Conservation (phyloP, 2,888 invertebrate genomes). For the Anthoptus insignis region DNA sequence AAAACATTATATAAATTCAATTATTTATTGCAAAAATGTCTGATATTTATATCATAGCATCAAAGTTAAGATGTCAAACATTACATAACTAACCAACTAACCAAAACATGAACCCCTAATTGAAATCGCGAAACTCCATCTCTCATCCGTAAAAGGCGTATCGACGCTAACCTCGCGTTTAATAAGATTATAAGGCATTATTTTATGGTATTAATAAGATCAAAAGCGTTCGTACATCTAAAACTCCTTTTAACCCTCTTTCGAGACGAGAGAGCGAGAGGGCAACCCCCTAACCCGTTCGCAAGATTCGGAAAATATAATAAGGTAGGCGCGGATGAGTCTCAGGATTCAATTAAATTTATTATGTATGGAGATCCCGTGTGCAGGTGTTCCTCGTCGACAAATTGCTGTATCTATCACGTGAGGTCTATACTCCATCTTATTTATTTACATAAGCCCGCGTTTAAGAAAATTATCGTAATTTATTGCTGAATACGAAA, state of each 20-base stretch:
- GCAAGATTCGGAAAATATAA: slow-evolving; percentile 82
- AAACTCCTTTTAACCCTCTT: slow-evolving; percentile 88
- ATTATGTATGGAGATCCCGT: slow-evolving; percentile 85
- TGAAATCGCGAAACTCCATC: slow-evolving; percentile 69
- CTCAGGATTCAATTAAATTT: slow-evolving; percentile 85
- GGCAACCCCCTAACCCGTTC: slow-evolving; percentile 77
- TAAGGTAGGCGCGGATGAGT: slow-evolving; percentile 81
- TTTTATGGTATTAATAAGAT: slow-evolving; percentile 92
- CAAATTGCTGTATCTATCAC: slow-evolving; percentile 62
- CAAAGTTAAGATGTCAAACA: slow-evolving; percentile 9
- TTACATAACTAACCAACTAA: slow-evolving; percentile 4
- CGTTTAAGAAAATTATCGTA: slow-evolving; percentile 34
- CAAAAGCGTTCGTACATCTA: slow-evolving; percentile 90
- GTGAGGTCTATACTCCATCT: slow-evolving; percentile 32
- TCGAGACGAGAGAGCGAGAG: slow-evolving; percentile 87
- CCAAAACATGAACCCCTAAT: slow-evolving; percentile 61
- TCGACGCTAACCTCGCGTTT: slow-evolving; percentile 90
- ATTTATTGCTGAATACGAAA: slow-evolving; percentile 31
- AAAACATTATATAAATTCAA: too few species aligned
- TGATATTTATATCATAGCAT: too few species aligned
- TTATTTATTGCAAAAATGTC: too few species aligned
- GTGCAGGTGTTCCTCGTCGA: slow-evolving; percentile 77
- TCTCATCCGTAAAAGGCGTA: slow-evolving; percentile 60
- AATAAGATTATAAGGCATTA: slow-evolving; percentile 93
- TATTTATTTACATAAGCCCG: slow-evolving; percentile 35